A percentile compares a stretch with the other conserved stretches of the same genome.
Conservation (phyloP, 2,888 invertebrate genomes). For the Argynnis bischoffii region DNA sequence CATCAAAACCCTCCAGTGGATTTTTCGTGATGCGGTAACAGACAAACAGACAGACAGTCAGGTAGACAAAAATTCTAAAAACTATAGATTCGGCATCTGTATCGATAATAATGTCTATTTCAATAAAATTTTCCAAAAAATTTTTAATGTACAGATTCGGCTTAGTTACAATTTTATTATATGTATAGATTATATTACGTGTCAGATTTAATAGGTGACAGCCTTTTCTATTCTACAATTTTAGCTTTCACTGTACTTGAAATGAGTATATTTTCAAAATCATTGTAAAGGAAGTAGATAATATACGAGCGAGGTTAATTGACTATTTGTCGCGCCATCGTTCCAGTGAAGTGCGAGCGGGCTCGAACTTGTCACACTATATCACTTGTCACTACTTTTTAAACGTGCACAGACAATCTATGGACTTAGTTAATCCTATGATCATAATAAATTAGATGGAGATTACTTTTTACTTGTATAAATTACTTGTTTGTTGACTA, state of each 20-base stretch:
- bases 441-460: constrained; percentile 42
- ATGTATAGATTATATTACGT: too few relatives aligned
- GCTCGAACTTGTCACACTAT: constrained; percentile 62
- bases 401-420: constrained; percentile 58
- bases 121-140: too few relatives aligned
- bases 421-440: constrained; percentile 56
- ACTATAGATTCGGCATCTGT: too few relatives aligned
- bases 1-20: too few relatives aligned
- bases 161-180: too few relatives aligned
- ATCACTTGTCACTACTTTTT: constrained; percentile 62
- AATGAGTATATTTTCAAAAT: constrained; percentile 21
- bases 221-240: constrained; percentile 4
- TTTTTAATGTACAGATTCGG: too few relatives aligned
- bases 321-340: constrained; percentile 64
- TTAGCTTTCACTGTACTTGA: background rate
- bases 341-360: constrained; percentile 49
- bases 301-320: constrained; percentile 62
- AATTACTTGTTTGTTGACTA: constrained; percentile 23
- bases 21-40: too few relatives aligned
- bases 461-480: constrained; percentile 27
- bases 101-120: too few relatives aligned
- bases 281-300: constrained; percentile 43
- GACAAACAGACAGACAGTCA: too few relatives aligned
- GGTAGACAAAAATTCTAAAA: too few relatives aligned
- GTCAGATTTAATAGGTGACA: background rate